Conservation (phyloP, 2,888 invertebrate species). For the Anthophora plumipes region DNA sequence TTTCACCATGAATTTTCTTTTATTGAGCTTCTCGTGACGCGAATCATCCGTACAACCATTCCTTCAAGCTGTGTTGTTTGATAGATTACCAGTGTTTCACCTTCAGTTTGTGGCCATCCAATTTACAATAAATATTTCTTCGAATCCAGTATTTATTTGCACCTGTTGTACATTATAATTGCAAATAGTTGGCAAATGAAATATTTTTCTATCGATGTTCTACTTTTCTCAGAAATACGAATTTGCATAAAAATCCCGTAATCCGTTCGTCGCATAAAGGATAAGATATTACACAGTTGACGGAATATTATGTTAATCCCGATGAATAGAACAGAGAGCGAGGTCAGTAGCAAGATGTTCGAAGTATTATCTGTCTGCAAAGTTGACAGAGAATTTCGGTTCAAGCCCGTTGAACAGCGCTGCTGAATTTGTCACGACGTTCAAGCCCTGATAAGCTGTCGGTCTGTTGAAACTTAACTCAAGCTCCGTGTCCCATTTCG, state of each 20-base stretch:
- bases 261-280: no score
- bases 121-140: no score
- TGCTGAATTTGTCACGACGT: not conserved
- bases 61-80: not conserved
- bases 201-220: no score
- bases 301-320: not conserved
- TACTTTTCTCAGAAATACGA: no score
- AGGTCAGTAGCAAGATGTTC: not conserved
- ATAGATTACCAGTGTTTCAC: no score
- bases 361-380: not conserved
- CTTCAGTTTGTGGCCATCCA: no score
- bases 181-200: no score
- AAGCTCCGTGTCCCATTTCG: not conserved
- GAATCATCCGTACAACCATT: not conserved
- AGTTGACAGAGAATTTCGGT: not conserved
- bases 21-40: not conserved
- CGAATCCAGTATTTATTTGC: no score
- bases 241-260: no score
- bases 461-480: slow-evolving; percentile 1
- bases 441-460: slow-evolving; percentile 8
- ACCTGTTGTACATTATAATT: no score
- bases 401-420: not conserved
- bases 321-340: not conserved
- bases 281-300: not conserved
- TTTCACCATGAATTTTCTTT: not conserved